A percentile compares a stretch with the other conserved stretches of the same genome.
Conservation (phyloP, 2,113 vertebrate genomes). For the Microcebus lehilahytsara region DNA sequence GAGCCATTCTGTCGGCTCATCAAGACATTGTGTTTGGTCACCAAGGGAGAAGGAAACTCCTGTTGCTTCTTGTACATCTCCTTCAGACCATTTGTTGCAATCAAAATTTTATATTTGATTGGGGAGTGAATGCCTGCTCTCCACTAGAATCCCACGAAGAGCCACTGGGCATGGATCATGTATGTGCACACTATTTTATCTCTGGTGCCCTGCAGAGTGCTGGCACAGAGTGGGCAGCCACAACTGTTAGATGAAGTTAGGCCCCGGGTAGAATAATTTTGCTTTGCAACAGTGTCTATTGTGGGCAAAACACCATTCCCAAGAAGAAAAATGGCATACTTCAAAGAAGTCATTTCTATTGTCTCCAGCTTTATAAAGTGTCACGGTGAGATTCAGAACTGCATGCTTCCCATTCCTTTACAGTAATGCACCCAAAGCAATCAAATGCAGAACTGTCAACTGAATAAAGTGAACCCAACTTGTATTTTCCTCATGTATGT, state of each 20-base stretch:
- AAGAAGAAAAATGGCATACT: neutral
- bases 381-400: neutral
- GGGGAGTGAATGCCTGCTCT: neutral
- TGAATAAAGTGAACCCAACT: neutral
- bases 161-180: neutral
- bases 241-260: neutral
- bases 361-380: neutral
- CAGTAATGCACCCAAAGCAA: neutral
- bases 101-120: neutral
- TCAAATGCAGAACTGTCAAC: neutral
- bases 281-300: neutral
- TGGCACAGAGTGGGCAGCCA: neutral
- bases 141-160: neutral
- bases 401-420: neutral
- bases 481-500: neutral
- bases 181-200: neutral
- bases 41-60: neutral
- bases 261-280: neutral
- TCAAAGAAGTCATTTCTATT: neutral
- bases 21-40: neutral
- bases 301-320: neutral
- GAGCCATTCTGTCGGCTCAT: neutral
- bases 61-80: neutral
- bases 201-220: neutral
- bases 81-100: neutral